phyloP scores from a whole-genome alignment of 2,888 invertebrate genomes.

The Hofmannophila pseudospretella region DNA sequence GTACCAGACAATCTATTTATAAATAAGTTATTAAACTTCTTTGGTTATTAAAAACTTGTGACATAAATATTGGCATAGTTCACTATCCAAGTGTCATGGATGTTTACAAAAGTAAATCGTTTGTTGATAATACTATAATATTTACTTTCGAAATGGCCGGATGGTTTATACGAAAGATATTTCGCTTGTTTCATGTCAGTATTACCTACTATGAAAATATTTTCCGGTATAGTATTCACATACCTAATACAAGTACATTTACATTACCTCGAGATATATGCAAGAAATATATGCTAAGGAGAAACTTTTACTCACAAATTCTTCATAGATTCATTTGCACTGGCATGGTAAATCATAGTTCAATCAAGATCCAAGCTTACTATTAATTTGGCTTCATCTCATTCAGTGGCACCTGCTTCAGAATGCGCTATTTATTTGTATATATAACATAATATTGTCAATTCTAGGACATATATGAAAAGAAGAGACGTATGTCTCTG shows the following conservation, averaged over 20 bases:
- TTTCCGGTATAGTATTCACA: no score
- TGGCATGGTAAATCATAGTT: constrained; percentile 1
- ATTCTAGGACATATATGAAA: constrained; percentile 83
- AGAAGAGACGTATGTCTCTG: constrained; percentile 82
- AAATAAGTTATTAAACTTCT: no score
- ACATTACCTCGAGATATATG: no score
- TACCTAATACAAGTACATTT: no score
- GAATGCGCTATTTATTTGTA: constrained; percentile 7
- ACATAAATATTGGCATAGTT: not conserved
- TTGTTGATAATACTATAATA: constrained; percentile 1
- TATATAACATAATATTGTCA: constrained; percentile 51
- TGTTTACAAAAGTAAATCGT: constrained; percentile 12
- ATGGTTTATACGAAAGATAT: constrained; percentile 40
- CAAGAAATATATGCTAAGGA: not conserved
- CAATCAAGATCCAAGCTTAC: constrained; percentile 20
- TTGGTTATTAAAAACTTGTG: not conserved
- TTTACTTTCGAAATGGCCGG: constrained; percentile 37
- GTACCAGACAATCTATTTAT: no score
- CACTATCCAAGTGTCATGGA: constrained; percentile 7
- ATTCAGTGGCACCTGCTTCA: constrained; percentile 7
- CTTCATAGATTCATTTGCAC: not conserved
- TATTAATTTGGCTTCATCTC: constrained; percentile 30
- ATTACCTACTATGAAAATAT: constrained; percentile 8
- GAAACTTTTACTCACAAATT: not conserved
- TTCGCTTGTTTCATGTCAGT: constrained; percentile 42